Conservation (phyloP, 2,888 invertebrate genomes). For the Epistrophe eligans region DNA sequence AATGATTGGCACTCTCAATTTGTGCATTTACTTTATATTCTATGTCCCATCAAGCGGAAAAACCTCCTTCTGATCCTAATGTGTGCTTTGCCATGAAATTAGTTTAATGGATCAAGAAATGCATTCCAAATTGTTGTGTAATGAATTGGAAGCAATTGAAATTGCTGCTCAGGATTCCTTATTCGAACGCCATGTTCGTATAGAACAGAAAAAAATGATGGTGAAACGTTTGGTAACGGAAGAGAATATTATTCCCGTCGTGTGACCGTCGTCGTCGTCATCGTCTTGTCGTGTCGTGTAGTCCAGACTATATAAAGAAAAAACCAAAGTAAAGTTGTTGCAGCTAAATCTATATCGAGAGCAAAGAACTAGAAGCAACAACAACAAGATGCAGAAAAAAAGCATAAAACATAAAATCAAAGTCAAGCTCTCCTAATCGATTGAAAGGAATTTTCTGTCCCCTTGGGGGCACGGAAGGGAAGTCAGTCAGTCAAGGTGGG, state of each 20-base stretch:
- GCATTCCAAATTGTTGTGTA: slow-evolving; percentile 74
- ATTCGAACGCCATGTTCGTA: slow-evolving; percentile 26
- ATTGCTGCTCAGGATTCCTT: slow-evolving; percentile 61
- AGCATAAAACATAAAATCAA: slow-evolving; percentile 26
- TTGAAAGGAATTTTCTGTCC: slow-evolving; percentile 62
- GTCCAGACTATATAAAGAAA: slow-evolving; percentile 20
- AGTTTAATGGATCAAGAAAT: slow-evolving; percentile 75
- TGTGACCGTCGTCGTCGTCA: not conserved
- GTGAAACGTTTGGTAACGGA: not conserved
- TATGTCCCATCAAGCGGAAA: slow-evolving; percentile 33
- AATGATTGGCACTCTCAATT: slow-evolving; percentile 41
- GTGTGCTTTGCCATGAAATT: slow-evolving; percentile 65
- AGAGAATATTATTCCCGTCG: not conserved
- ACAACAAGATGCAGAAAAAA: not conserved
- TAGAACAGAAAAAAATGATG: not conserved
- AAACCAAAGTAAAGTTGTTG: slow-evolving; percentile 12
- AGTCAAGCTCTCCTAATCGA: slow-evolving; percentile 67
- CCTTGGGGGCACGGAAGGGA: slow-evolving; percentile 1
- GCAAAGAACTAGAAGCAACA: slow-evolving; percentile 23
- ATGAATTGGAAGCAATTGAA: slow-evolving; percentile 74
- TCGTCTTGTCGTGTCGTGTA: slow-evolving; percentile 6
- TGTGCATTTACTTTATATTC: slow-evolving; percentile 40
- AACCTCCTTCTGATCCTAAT: slow-evolving; percentile 44
- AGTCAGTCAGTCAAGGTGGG: slow-evolving; percentile 24
- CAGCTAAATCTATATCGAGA: slow-evolving; percentile 14